phyloP scores from a whole-genome alignment of 2,888 invertebrate species.

The Hanleya hanleyi region DNA sequence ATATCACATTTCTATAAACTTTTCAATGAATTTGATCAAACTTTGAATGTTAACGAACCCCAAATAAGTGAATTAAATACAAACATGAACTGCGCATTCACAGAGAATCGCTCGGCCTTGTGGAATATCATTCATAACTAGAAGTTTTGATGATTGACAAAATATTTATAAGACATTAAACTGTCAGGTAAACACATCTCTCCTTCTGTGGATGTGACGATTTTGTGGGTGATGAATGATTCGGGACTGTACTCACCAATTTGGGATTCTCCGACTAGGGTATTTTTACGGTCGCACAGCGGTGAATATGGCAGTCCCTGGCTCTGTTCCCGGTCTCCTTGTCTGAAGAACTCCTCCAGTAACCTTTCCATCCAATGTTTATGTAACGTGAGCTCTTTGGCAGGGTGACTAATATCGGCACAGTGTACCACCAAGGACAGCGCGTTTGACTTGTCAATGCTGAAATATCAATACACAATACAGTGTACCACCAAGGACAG shows the following conservation, averaged over 20 bases:
- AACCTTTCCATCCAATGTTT: constrained; percentile 92
- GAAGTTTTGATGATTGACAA: too few species aligned
- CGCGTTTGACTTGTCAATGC: constrained; percentile 94
- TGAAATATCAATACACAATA: constrained; percentile 54
- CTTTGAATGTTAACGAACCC: background rate
- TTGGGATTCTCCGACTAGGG: constrained; percentile 94
- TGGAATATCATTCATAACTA: too few species aligned
- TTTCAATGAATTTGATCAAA: too few species aligned
- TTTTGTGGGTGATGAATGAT: too few species aligned
- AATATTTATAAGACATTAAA: too few species aligned
- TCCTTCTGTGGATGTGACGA: too few species aligned
- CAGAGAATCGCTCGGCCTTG: too few species aligned
- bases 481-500: too few species aligned
- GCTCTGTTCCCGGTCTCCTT: constrained; percentile 94
- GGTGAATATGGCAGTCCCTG: constrained; percentile 94
- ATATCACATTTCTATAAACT: too few species aligned
- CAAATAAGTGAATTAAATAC: too few species aligned
- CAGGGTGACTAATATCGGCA: constrained; percentile 96
- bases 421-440: constrained; percentile 93
- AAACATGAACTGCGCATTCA: too few species aligned
- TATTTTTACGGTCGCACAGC: constrained; percentile 94
- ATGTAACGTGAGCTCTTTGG: constrained; percentile 83
- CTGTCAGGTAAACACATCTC: too few species aligned
- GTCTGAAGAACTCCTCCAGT: constrained; percentile 93
- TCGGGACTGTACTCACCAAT: constrained; percentile 78